A percentile compares a stretch with the other conserved stretches of the same genome.
These are phyloP conservation scores for Drosophila truncata DNA, from an alignment of 1,140 invertebrate genomes.

Conservation along the genomic window DNA sequence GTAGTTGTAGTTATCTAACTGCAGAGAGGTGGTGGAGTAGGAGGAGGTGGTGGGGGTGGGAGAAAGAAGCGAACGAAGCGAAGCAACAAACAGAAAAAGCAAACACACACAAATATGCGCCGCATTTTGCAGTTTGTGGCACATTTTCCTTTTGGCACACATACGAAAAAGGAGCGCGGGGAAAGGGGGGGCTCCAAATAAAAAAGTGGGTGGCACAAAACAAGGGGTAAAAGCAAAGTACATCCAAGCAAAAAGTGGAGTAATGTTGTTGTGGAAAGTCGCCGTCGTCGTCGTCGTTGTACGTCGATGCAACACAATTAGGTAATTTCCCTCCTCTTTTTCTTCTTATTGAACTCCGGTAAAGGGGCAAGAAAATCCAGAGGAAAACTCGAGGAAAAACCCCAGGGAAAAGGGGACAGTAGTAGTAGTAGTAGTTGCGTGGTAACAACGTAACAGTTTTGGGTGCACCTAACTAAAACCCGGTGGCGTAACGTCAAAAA, in stretches of 20 bases:
- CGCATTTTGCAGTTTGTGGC: conserved; percentile 73
- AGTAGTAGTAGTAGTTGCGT: conserved; percentile 45
- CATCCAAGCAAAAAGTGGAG: conserved; percentile 71
- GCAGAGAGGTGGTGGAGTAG: conserved; percentile 9
- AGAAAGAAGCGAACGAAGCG: conserved; percentile 74
- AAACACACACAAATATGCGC: conserved; percentile 49
- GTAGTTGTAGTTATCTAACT: conserved; percentile 74
- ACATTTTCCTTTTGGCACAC: conserved; percentile 80
- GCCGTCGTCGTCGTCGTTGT: conserved; percentile 31
- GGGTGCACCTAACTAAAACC: conserved; percentile 38
- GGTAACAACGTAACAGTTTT: conserved; percentile 64
- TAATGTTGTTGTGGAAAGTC: conserved; percentile 76
- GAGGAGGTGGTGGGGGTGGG: not conserved
- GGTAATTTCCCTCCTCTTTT: conserved; percentile 73
- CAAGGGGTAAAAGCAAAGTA: conserved; percentile 43
- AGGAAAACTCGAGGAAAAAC: conserved; percentile 14
- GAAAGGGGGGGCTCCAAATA: not conserved
- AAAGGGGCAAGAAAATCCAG: conserved; percentile 9
- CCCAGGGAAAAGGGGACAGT: conserved; percentile 10
- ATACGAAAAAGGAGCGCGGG: conserved; percentile 41
- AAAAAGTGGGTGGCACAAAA: conserved; percentile 29
- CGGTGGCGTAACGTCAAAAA: conserved; percentile 68
- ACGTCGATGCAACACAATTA: conserved; percentile 79
- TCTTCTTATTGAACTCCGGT: conserved; percentile 70
- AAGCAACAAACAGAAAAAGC: conserved; percentile 57